These are phyloP conservation scores for Lycaena phlaeas DNA, from an alignment of 2,888 invertebrate species.

Conservation along the genomic window DNA sequence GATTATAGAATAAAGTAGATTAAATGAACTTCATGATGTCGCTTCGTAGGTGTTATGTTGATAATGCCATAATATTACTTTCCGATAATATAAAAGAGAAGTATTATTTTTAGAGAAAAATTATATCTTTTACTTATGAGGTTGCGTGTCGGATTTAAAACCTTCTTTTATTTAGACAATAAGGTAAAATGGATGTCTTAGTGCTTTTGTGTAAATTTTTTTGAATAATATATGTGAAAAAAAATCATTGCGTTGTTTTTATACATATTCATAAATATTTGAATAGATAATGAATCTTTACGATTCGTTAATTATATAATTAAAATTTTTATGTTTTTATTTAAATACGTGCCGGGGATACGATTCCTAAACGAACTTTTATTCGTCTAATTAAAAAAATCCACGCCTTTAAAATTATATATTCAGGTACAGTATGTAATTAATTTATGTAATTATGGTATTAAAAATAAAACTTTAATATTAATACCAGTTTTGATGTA, in stretches of 20 bases:
- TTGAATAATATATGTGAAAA: slow-evolving; percentile 73
- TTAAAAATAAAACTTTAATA: too few relatives aligned
- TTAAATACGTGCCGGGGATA: too few relatives aligned
- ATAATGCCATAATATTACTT: slow-evolving; percentile 59
- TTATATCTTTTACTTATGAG: slow-evolving; percentile 65
- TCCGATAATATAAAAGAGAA: slow-evolving; percentile 46
- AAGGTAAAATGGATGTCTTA: slow-evolving; percentile 74
- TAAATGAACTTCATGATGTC: slow-evolving; percentile 40
- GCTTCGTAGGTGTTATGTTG: slow-evolving; percentile 60
- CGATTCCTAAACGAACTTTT: too few relatives aligned
- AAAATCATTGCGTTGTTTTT: slow-evolving; percentile 30
- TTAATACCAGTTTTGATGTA: too few relatives aligned
- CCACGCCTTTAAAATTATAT: too few relatives aligned
- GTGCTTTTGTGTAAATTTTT: slow-evolving; percentile 74
- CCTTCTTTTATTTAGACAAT: slow-evolving; percentile 71
- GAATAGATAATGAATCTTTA: slow-evolving; percentile 1
- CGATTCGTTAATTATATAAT: slow-evolving; percentile 4
- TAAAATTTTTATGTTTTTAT: too few relatives aligned
- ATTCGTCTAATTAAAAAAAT: too few relatives aligned
- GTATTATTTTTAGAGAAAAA: slow-evolving; percentile 73
- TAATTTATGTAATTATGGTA: too few relatives aligned
- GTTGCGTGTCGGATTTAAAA: slow-evolving; percentile 66
- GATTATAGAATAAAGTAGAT: slow-evolving; percentile 44
- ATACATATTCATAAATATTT: slow-evolving; percentile 10
- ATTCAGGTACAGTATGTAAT: too few relatives aligned